Conservation (phyloP, 53 echinoderm and acorn worm genomes). For the Echinarachnius parma region DNA sequence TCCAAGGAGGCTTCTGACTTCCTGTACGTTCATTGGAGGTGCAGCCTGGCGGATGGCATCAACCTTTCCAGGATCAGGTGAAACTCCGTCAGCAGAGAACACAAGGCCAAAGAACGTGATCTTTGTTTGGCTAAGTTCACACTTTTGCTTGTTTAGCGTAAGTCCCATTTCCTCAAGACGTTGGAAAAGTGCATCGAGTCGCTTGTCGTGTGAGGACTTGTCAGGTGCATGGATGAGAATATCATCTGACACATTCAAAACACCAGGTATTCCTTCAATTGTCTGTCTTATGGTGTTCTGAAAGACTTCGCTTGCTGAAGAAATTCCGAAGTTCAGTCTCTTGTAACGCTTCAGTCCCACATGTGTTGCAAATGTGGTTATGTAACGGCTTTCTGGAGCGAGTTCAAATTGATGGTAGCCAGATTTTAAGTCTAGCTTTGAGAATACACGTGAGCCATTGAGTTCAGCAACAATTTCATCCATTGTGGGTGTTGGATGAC, state of each 20-base stretch:
- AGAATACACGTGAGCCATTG: constrained; percentile 31
- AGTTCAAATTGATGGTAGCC: constrained; percentile 47
- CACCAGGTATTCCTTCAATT: constrained; percentile 46
- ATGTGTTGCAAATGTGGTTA: constrained; percentile 69
- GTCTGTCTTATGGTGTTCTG: constrained; percentile 59
- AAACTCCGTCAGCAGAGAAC: constrained; percentile 37
- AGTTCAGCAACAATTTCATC: constrained; percentile 27
- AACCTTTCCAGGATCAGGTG: constrained; percentile 44
- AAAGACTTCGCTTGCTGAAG: constrained; percentile 59
- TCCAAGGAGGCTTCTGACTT: constrained; percentile 59
- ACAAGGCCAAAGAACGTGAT: constrained; percentile 36
- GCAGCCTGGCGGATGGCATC: constrained; percentile 37
- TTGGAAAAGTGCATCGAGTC: constrained; percentile 26
- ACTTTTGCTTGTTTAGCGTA: constrained; percentile 34
- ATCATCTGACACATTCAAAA: constrained; percentile 50
- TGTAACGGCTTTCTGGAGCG: constrained; percentile 43
- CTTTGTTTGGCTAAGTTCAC: constrained; percentile 10
- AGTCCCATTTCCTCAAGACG: constrained; percentile 29
- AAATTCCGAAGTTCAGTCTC: constrained; percentile 68
- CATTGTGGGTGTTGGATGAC: constrained; percentile 37
- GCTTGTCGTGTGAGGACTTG: constrained; percentile 18
- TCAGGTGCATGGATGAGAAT: constrained; percentile 40
- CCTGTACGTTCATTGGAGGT: constrained; percentile 11
- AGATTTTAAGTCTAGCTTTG: constrained; percentile 6
- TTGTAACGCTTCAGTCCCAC: constrained; percentile 65